phyloP scores from a whole-genome alignment of 1,140 invertebrate species.

The Nymphalis io region DNA sequence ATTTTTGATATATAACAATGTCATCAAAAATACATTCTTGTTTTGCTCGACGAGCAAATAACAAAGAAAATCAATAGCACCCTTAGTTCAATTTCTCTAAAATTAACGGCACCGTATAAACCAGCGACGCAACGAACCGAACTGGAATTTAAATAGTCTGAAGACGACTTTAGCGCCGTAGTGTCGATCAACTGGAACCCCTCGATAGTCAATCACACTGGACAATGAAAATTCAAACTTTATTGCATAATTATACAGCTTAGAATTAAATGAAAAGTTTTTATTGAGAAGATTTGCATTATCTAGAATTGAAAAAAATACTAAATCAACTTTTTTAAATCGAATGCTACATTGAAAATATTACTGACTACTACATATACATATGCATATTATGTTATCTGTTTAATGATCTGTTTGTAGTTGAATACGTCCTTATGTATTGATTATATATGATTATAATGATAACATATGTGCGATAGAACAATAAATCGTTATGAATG shows the following conservation, averaged over 20 bases:
- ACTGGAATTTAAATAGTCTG: constrained; percentile 80
- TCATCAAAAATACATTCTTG: constrained; percentile 4
- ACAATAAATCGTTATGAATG: too few species aligned
- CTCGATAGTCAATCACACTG: constrained; percentile 42
- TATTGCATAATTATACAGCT: constrained; percentile 11
- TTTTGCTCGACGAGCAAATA: constrained; percentile 13
- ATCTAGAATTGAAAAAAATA: too few species aligned
- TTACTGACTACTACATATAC: too few species aligned
- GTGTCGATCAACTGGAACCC: constrained; percentile 57
- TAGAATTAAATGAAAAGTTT: not conserved
- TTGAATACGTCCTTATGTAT: too few species aligned
- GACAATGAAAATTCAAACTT: constrained; percentile 48
- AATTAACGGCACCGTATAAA: constrained; percentile 81
- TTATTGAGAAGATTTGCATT: not conserved
- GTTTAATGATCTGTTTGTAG: too few species aligned
- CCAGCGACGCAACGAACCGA: constrained; percentile 80
- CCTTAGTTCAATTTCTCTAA: constrained; percentile 72
- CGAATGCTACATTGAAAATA: too few species aligned
- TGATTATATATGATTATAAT: too few species aligned
- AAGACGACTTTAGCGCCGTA: constrained; percentile 68
- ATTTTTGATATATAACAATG: not conserved
- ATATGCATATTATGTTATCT: too few species aligned
- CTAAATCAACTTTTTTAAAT: too few species aligned
- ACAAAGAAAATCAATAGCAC: constrained; percentile 41
- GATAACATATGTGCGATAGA: too few species aligned